phyloP scores from a whole-genome alignment of 2,113 vertebrate genomes.

The Heterotilapia buettikoferi region DNA sequence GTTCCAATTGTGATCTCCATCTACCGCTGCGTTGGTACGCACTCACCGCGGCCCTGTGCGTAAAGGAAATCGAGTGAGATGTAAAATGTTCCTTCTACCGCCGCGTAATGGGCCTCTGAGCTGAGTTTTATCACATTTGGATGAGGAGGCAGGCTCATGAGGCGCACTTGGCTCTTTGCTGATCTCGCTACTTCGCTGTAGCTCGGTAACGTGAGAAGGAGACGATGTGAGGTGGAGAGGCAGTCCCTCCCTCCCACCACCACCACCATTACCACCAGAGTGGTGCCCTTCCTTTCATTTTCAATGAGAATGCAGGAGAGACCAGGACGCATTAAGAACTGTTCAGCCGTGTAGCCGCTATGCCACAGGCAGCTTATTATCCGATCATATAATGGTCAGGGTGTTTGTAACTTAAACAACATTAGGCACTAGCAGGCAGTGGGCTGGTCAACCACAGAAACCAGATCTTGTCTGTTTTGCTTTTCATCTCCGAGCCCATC shows the following conservation, averaged over 20 bases:
- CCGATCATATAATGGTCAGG: neutral
- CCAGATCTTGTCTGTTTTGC: neutral
- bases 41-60: neutral
- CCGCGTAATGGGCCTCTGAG: neutral
- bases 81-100: neutral
- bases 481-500: neutral
- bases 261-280: neutral
- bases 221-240: neutral
- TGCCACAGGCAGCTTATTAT: neutral
- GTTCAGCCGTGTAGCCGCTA: neutral
- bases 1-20: neutral
- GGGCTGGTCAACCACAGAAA: neutral
- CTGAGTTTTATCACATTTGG: neutral
- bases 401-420: neutral
- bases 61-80: neutral
- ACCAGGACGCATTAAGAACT: neutral
- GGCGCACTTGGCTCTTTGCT: neutral
- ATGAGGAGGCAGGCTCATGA: neutral
- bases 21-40: neutral
- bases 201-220: constrained; percentile 36
- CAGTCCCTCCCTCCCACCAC: constrained; percentile 29
- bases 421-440: neutral
- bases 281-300: neutral
- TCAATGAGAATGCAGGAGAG: neutral
- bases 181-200: neutral